These are phyloP conservation scores for Salvelinus sp. DNA, from an alignment of 2,113 vertebrate genomes.

Conservation along the genomic window DNA sequence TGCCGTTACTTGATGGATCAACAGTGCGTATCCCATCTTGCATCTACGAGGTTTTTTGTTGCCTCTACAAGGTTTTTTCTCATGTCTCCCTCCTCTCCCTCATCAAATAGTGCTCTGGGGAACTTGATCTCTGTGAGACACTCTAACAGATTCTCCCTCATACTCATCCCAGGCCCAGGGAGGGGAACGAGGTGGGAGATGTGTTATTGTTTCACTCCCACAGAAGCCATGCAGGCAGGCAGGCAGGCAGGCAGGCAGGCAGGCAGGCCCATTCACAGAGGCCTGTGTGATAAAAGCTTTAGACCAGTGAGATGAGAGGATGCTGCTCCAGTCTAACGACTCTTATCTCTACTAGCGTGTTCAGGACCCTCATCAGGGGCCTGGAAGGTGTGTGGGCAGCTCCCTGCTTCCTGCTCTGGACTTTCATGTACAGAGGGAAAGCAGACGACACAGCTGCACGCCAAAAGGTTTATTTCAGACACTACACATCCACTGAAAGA, in stretches of 20 bases:
- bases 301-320: constrained; percentile 45
- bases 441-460: neutral
- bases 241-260: constrained; percentile 63
- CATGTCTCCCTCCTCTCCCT: neutral
- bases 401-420: neutral
- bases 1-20: constrained; percentile 29
- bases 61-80: neutral
- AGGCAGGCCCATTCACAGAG: constrained; percentile 55
- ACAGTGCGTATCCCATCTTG: constrained; percentile 40
- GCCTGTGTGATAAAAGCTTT: constrained; percentile 47
- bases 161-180: constrained; percentile 49
- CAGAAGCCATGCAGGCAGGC: constrained; percentile 59
- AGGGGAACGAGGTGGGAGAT: constrained; percentile 53
- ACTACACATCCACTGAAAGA: constrained; percentile 18
- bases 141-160: constrained; percentile 64
- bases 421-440: constrained; percentile 22
- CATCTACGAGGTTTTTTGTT: neutral
- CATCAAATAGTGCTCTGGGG: constrained; percentile 34
- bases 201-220: constrained; percentile 73
- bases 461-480: constrained; percentile 13
- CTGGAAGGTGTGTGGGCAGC: constrained; percentile 2
- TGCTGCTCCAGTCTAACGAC: constrained; percentile 6
- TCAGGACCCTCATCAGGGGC: constrained; percentile 57
- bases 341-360: constrained; percentile 47
- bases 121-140: constrained; percentile 78